Conservation (phyloP, 2,113 vertebrate species). For the Protomyctophum bolini region DNA sequence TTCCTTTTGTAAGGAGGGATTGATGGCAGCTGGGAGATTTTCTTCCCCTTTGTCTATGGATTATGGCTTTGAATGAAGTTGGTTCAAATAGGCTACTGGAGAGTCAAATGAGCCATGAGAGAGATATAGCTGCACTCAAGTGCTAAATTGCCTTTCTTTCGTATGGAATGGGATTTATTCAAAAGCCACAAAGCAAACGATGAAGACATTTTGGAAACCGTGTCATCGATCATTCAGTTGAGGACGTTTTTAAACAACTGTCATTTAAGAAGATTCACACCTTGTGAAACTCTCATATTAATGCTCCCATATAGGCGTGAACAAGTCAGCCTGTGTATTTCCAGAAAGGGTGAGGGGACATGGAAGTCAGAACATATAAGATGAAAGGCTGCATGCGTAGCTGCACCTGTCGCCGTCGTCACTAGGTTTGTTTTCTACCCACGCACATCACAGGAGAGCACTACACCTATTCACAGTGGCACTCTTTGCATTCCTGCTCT, state of each 20-base stretch:
- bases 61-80: conserved; percentile 20
- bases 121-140: background rate
- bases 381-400: conserved; percentile 24
- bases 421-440: conserved; percentile 19
- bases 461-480: conserved; percentile 30
- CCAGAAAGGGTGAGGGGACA: background rate
- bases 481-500: conserved; percentile 23
- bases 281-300: background rate
- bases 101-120: background rate
- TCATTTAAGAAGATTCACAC: background rate
- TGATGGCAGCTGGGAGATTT: conserved; percentile 12
- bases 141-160: background rate
- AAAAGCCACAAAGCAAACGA: conserved; percentile 7
- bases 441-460: conserved; percentile 27
- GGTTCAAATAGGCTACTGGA: background rate
- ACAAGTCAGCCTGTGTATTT: background rate
- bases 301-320: background rate
- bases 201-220: background rate
- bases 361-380: conserved; percentile 14
- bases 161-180: conserved; percentile 6
- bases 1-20: conserved; percentile 29
- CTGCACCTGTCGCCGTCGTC: conserved; percentile 22
- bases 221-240: background rate
- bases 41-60: conserved; percentile 23
- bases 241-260: too few species aligned